A percentile compares a stretch with the other conserved stretches of the same genome.
These are phyloP conservation scores for Brachyptera risi DNA, from an alignment of 2,888 invertebrate genomes.

Conservation along the genomic window DNA sequence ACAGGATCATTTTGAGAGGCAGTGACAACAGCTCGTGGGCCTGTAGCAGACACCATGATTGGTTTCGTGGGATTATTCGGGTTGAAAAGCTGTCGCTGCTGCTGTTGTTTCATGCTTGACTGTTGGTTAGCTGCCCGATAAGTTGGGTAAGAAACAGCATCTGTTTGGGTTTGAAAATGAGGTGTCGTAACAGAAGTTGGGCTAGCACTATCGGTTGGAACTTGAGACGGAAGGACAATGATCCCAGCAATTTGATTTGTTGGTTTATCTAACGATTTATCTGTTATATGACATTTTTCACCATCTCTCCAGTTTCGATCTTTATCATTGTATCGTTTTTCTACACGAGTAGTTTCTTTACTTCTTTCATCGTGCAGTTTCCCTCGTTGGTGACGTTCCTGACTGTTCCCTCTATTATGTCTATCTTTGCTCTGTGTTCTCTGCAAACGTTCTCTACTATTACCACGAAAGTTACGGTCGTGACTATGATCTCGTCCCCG, in stretches of 20 bases:
- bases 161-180: conserved; percentile 6
- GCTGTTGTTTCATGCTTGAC: conserved; percentile 25
- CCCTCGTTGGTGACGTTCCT: conserved; percentile 21
- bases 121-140: conserved; percentile 3
- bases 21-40: conserved; percentile 43
- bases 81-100: conserved; percentile 55
- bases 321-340: conserved; percentile 1
- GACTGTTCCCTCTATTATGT: conserved; percentile 13
- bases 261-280: background rate
- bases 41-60: conserved; percentile 58
- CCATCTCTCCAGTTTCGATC: conserved; percentile 15
- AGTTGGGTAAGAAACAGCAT: conserved; percentile 1
- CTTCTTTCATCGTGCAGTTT: conserved; percentile 20
- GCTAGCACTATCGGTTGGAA: background rate
- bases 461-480: conserved; percentile 43
- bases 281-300: background rate
- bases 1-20: conserved; percentile 8
- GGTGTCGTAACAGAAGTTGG: conserved; percentile 8
- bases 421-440: conserved; percentile 26
- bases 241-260: conserved; percentile 41
- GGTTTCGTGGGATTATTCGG: conserved; percentile 66
- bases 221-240: conserved; percentile 42
- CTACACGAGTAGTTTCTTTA: conserved; percentile 1
- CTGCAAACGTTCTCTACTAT: conserved; percentile 42
- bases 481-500: conserved; percentile 43